A percentile compares a stretch with the other conserved stretches of the same genome.
Evolutionary conservation across 2,113 vertebrate genomes (phyloP).

Genomic region (Cricetomys ansorgei): DNA sequence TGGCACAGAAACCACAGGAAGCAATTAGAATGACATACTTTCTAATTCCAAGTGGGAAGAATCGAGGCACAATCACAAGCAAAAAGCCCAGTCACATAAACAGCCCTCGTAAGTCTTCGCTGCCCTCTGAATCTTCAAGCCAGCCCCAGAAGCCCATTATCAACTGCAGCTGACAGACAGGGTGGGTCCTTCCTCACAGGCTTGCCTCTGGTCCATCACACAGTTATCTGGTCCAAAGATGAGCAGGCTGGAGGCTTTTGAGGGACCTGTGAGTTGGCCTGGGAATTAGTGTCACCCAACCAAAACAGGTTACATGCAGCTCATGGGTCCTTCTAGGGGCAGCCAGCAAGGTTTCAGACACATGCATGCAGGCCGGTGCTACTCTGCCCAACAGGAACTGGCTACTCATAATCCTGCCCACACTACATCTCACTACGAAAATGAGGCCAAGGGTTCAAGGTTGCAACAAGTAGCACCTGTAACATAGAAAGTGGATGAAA

Average conservation of each 20-base stretch:
- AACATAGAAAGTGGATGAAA: neutral
- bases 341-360: neutral
- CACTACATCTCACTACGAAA: neutral
- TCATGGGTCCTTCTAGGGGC: neutral
- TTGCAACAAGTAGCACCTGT: neutral
- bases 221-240: neutral
- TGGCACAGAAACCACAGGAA: neutral
- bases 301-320: neutral
- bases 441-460: neutral
- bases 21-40: neutral
- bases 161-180: neutral
- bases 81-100: neutral
- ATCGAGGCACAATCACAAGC: neutral
- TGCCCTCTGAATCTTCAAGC: neutral
- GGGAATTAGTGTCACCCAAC: neutral
- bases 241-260: neutral
- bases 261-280: neutral
- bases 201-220: neutral
- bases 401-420: fast-evolving
- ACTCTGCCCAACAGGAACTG: neutral
- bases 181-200: neutral
- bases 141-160: neutral
- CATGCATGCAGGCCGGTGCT: neutral
- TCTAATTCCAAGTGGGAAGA: neutral
- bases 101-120: neutral